Percentiles rank a stretch among this genome's conserved stretches.
Evolutionary conservation across 2,113 vertebrate genomes (phyloP).

Genomic region (Sphyrna mokarran): DNA sequence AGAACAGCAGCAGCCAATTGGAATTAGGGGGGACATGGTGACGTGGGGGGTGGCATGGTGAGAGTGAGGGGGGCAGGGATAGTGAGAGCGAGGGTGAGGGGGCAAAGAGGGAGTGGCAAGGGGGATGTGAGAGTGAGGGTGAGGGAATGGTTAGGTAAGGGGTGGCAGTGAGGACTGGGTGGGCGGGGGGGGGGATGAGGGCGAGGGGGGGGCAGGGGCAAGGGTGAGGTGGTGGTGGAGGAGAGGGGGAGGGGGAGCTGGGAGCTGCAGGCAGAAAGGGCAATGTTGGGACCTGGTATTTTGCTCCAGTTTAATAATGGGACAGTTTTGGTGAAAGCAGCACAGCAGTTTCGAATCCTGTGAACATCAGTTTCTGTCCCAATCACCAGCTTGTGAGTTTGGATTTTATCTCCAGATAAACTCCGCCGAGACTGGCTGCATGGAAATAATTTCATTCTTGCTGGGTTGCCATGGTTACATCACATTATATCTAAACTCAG

Average conservation of each 20-base stretch:
- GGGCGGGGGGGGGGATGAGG: background rate
- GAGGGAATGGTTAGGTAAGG: no score
- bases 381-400: background rate
- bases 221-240: no score
- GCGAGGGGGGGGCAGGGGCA: background rate
- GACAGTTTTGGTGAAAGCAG: background rate
- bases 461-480: background rate
- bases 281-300: background rate
- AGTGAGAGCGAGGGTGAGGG: no score
- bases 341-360: accelerated
- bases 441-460: background rate
- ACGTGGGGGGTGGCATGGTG: no score
- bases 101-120: background rate
- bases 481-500: background rate
- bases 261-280: background rate
- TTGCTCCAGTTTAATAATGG: background rate
- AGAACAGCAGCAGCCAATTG: no score
- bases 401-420: background rate
- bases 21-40: no score
- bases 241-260: background rate
- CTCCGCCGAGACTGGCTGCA: background rate
- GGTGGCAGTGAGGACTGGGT: no score
- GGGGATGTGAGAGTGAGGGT: no score
- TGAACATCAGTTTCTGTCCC: background rate
- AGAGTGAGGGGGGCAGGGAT: no score